Evolutionary conservation across 2,888 invertebrate species (phyloP), one percentile per base, ranked within the genome.

Genomic region (Trachelus tabidus): DNA sequence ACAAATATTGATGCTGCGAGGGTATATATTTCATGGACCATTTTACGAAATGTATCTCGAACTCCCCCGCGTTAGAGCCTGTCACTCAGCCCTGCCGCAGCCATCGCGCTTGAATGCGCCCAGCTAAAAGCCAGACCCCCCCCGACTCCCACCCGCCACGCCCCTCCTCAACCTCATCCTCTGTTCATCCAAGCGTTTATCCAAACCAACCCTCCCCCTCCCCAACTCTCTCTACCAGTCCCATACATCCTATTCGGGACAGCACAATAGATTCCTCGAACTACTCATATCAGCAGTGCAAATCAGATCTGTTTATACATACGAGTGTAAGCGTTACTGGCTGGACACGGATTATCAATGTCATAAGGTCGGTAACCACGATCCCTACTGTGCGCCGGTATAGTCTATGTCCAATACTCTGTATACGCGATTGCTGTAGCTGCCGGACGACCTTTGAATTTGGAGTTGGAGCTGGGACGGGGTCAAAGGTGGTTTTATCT

Each of bases 241-340:
- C 35, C 79, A 56, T 77, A 75, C 82, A 81, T 81, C 81, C 85
- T 85, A 85, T 23, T 56, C 56, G 23, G 23, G 83, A 87, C 84
- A 83, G 84, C 85, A 88, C 88, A 89, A 89, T 89, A 85, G 87
- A 87, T 87, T 87, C 85, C 88, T 87, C 88, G 87, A 88, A 89
- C 87, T 87, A 87, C 85, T 85, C 84, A 85, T 86, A 89, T 89
- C 87, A 84, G 83, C 85, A 84, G 83, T 82, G 83, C 86, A 85
- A 88, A 88, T 89, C 88, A 68, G 68, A 75, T 79, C 85, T 89
- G 87, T 89, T 89, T 88, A 89, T 85, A 88, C 86, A 89, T 88
- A 88, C 86, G 86, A 85, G 85, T 85, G 87, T 81, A 87, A 84
- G 87, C 56, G 85, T 87, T 89, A 89, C 89, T 89, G 87, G 87